Conservation (phyloP, 2,797 vertebrate species). For the Leucoraja ocellata region DNA sequence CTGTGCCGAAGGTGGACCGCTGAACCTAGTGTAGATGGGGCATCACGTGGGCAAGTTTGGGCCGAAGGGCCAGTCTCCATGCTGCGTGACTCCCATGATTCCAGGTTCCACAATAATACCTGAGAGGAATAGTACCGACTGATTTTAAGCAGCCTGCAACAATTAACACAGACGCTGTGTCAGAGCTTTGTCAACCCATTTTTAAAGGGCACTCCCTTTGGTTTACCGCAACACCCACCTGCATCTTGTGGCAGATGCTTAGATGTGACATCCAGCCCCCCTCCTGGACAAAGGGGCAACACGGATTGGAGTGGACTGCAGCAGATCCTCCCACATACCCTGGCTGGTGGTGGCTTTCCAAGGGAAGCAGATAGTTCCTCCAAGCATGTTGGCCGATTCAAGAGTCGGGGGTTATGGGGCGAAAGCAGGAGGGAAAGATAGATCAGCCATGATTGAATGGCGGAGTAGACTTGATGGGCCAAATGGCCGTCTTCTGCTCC, state of each 20-base stretch:
- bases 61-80: too few species aligned
- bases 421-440: too few species aligned
- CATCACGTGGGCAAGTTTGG: too few species aligned
- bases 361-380: not conserved
- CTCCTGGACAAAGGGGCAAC: not conserved
- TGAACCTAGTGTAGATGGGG: too few species aligned
- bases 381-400: not conserved
- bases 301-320: not conserved
- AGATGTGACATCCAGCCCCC: not conserved
- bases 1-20: too few species aligned
- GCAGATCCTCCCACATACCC: not conserved
- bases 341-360: too few species aligned
- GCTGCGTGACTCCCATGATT: too few species aligned
- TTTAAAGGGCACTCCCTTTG: not conserved
- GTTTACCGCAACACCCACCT: not conserved
- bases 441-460: too few species aligned
- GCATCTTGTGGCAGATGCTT: not conserved
- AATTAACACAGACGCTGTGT: not conserved
- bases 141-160: not conserved
- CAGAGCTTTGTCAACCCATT: not conserved
- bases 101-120: not conserved
- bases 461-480: too few species aligned
- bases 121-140: not conserved
- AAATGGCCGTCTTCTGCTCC: too few species aligned
- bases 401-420: too few species aligned